Percentiles rank a stretch among this genome's conserved stretches.
phyloP scores from a whole-genome alignment of 2,888 invertebrate genomes.

The Agrilus cyanescens region DNA sequence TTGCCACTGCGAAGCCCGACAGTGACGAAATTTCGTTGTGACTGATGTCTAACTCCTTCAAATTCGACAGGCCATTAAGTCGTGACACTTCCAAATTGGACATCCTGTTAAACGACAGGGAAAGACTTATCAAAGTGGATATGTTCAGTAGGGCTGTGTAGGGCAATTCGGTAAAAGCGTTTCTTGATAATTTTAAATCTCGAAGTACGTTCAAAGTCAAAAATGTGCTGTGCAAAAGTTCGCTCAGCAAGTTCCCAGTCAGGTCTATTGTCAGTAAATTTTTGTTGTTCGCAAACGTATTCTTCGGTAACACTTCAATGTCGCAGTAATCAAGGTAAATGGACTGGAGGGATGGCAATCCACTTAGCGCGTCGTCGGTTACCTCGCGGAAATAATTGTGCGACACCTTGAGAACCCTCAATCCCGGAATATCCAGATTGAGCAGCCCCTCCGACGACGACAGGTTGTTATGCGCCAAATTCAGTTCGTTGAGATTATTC shows the following conservation, averaged over 20 bases:
- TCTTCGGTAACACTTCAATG: conserved; percentile 54
- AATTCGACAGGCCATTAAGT: conserved; percentile 60
- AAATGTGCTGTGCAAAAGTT: conserved; percentile 62
- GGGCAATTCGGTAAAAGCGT: conserved; percentile 63
- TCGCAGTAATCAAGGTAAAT: conserved; percentile 58
- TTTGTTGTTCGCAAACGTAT: conserved; percentile 64
- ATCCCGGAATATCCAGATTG: conserved; percentile 63
- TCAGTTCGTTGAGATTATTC: conserved; percentile 66
- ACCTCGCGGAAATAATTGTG: conserved; percentile 68
- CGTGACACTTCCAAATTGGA: conserved; percentile 64
- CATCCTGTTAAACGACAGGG: conserved; percentile 56
- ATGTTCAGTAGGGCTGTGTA: conserved; percentile 67
- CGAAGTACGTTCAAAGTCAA: conserved; percentile 61
- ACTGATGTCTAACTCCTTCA: conserved; percentile 61
- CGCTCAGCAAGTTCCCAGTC: conserved; percentile 54
- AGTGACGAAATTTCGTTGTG: conserved; percentile 63
- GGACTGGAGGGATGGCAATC: conserved; percentile 65
- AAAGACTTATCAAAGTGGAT: conserved; percentile 60
- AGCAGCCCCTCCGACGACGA: conserved; percentile 52
- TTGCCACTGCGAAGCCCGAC: conserved; percentile 64
- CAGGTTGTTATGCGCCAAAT: conserved; percentile 61
- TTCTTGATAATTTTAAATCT: conserved; percentile 63
- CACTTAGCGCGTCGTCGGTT: conserved; percentile 59
- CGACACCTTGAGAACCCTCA: conserved; percentile 60
- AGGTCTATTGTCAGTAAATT: conserved; percentile 63